phyloP scores from a whole-genome alignment of 2,797 vertebrate genomes.

The Philypnodon macrostomus region DNA sequence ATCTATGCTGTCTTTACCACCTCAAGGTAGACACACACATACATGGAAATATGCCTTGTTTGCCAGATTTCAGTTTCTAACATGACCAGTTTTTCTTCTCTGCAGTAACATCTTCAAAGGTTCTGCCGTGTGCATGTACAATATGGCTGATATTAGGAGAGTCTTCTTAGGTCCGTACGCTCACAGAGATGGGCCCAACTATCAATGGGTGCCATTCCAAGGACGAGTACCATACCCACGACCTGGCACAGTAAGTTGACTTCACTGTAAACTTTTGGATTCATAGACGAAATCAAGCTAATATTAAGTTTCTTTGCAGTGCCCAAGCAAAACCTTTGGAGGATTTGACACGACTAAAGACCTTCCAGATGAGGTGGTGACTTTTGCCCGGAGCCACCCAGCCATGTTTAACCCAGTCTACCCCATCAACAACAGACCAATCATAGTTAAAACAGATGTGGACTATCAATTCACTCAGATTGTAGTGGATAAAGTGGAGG shows the following conservation, averaged over 20 bases:
- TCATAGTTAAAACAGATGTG: slow-evolving; percentile 95
- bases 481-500: slow-evolving; percentile 95
- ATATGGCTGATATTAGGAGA: slow-evolving; percentile 92
- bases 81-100: slow-evolving; percentile 6
- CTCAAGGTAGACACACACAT: slow-evolving; percentile 83
- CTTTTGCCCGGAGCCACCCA: slow-evolving; percentile 94
- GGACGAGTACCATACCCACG: slow-evolving; percentile 95
- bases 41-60: background rate
- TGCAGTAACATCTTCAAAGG: slow-evolving; percentile 96
- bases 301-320: slow-evolving; percentile 68
- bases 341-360: slow-evolving; percentile 97
- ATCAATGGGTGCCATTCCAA: slow-evolving; percentile 96
- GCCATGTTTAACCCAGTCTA: slow-evolving; percentile 95
- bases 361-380: slow-evolving; percentile 96
- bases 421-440: slow-evolving; percentile 91
- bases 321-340: slow-evolving; percentile 97
- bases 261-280: no score
- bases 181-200: slow-evolving; percentile 94
- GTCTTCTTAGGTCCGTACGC: slow-evolving; percentile 96
- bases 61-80: slow-evolving; percentile 5
- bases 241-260: slow-evolving; percentile 90
- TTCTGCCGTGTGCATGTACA: slow-evolving; percentile 96
- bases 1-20: slow-evolving; percentile 96
- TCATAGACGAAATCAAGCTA: background rate
- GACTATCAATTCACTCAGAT: slow-evolving; percentile 98